Evolutionary conservation across 2,113 vertebrate genomes (phyloP), one percentile per base, ranked within the genome.

Genomic region (Oreochromis niloticus): DNA sequence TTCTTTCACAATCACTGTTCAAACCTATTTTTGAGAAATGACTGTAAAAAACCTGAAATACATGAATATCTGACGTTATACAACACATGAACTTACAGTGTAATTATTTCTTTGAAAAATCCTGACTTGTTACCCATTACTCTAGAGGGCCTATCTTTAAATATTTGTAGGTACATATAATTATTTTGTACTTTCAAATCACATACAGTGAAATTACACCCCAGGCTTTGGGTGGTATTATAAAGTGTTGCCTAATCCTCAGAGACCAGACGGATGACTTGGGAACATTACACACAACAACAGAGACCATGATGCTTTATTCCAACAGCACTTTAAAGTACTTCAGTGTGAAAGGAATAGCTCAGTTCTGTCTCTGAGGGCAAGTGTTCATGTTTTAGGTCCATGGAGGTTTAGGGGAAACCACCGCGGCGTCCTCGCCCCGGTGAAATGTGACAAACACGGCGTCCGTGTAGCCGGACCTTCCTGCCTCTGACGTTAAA

Each of bases 371-470:
- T 24, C 12, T 43, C n/a, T 24, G 66, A 71, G 22, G 30, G 30
- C 8, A 32, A 32, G 57, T 17, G 57, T 32, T 59, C 24, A 17
- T 32, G 66, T 24, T 71, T 71, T 24, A 9, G 36, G n/a, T 71
- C n/a, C 12, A 43, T 4, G 36, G 36, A 41, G n/a, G 63, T 71
- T 41, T 9, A 41, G 7, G 12, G n/a, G 66, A 71, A 71, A 22
- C 36, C 10, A 71, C 36, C 1, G 3, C 39, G 3, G 39, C 14
- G 7, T 71, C 34, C 39, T 86, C 34, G 66, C 19, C 83, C 61
- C 81, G 79, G 86, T 92, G 78, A 85, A 92, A 85, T 84, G 87
- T 66, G 52, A 86, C 84, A 90, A 82, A 91, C 85, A 73, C 46
- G 79, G 82, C 78, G 87, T 87, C 66, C 75, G 85, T 89, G 92